Percentiles rank a stretch among this genome's conserved stretches.
Evolutionary conservation across 2,797 vertebrate genomes (phyloP).

Genomic region (Melanotaenia maccullochi): DNA sequence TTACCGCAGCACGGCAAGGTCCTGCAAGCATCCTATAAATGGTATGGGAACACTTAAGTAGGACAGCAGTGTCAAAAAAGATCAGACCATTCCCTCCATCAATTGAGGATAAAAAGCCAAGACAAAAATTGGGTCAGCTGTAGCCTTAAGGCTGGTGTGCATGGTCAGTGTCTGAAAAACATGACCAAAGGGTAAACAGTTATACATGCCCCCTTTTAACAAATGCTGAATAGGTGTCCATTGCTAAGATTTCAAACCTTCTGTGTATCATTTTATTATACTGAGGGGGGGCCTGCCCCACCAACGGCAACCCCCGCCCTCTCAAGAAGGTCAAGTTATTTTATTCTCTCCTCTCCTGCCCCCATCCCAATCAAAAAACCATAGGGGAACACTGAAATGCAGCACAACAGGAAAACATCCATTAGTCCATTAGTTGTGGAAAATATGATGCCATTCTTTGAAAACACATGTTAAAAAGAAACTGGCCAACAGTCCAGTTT

Average conservation of each 20-base stretch:
- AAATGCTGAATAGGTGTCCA: slow-evolving; percentile 3
- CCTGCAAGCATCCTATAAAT: slow-evolving; percentile 44
- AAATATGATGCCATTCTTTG: too few relatives aligned
- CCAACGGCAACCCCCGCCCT: too few relatives aligned
- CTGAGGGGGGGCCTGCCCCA: too few relatives aligned
- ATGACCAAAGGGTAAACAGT: slow-evolving; percentile 22
- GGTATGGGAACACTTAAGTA: slow-evolving; percentile 56
- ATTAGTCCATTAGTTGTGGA: too few relatives aligned
- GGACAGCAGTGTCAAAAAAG: slow-evolving; percentile 66
- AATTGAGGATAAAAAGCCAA: slow-evolving; percentile 46
- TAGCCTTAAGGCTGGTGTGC: slow-evolving; percentile 47
- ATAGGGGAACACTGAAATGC: not conserved
- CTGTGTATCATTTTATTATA: too few relatives aligned
- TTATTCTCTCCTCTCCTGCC: too few relatives aligned
- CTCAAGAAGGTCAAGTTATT: too few relatives aligned
- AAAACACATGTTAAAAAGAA: too few relatives aligned
- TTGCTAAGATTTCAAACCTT: slow-evolving; percentile 1
- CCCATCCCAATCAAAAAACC: too few relatives aligned
- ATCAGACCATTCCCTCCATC: slow-evolving; percentile 51
- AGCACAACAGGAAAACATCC: not conserved
- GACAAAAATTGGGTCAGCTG: slow-evolving; percentile 58
- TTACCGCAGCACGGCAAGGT: slow-evolving; percentile 26
- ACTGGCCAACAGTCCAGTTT: not conserved
- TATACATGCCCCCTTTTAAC: slow-evolving; percentile 33
- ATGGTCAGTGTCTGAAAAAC: slow-evolving; percentile 35